These are phyloP conservation scores for Pterostichus niger DNA, from an alignment of 2,888 invertebrate species.

Conservation along the genomic window DNA sequence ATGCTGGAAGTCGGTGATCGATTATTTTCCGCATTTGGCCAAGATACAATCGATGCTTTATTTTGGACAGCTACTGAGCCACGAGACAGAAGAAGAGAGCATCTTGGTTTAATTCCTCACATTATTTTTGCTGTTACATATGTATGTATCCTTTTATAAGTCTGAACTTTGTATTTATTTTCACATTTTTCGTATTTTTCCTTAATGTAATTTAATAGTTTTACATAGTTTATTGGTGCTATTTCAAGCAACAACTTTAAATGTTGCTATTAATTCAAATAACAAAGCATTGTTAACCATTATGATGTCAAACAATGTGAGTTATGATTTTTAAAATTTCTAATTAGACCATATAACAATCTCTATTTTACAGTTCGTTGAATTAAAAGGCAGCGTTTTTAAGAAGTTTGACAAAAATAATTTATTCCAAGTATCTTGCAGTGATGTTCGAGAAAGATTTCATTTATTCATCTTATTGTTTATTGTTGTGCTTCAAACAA, in stretches of 20 bases:
- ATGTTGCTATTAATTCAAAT: conserved; percentile 99
- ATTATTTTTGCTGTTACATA: conserved; percentile 94
- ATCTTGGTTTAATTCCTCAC: conserved; percentile 94
- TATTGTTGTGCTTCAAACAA: conserved; percentile 97
- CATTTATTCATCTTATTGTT: conserved; percentile 94
- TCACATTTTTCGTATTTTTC: conserved; percentile 65
- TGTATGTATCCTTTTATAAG: conserved; percentile 92
- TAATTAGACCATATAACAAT: conserved; percentile 72
- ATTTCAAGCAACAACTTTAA: conserved; percentile 97
- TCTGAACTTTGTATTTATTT: background rate
- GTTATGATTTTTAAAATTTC: conserved; percentile 73
- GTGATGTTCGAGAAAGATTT: conserved; percentile 97
- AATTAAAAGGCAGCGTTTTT: conserved; percentile 98
- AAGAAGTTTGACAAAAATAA: conserved; percentile 99
- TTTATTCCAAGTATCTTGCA: conserved; percentile 97
- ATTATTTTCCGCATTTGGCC: conserved; percentile 96
- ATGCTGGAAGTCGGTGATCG: conserved; percentile 99
- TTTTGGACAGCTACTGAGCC: conserved; percentile 99
- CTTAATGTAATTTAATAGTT: conserved; percentile 78
- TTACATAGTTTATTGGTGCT: conserved; percentile 93
- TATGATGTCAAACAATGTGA: conserved; percentile 99
- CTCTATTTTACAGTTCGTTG: conserved; percentile 89
- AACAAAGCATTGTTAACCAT: conserved; percentile 98
- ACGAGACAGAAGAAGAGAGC: conserved; percentile 88
- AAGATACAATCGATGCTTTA: conserved; percentile 98